phyloP scores from a whole-genome alignment of 2,797 vertebrate species.

The Microctenopoma steveboyesi region DNA sequence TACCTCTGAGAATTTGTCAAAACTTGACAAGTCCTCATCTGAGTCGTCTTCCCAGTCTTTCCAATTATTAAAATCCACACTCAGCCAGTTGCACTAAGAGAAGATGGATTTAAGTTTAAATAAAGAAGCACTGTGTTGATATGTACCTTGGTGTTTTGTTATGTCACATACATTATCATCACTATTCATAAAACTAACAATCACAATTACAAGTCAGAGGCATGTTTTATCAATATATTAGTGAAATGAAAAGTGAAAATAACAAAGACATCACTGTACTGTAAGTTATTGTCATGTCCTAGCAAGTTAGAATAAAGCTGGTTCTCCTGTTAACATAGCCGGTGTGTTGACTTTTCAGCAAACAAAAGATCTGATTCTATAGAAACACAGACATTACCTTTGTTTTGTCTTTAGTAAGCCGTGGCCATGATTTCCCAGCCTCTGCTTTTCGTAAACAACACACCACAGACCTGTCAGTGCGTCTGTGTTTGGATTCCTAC shows the following conservation, averaged over 20 bases:
- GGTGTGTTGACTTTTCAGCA: too few species aligned
- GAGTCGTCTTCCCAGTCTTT: constrained; percentile 99
- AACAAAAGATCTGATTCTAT: too few species aligned
- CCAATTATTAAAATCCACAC: constrained; percentile 98
- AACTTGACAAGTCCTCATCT: constrained; percentile 96
- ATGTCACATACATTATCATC: not conserved
- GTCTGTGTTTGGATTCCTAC: constrained; percentile 95
- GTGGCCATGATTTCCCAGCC: constrained; percentile 92
- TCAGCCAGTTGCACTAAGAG: constrained; percentile 93
- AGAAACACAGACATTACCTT: constrained; percentile 81
- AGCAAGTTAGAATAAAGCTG: too few species aligned
- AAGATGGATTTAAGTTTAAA: constrained; percentile 17
- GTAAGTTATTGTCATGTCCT: too few species aligned
- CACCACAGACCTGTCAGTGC: constrained; percentile 95
- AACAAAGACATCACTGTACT: too few species aligned
- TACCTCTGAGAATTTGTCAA: constrained; percentile 97
- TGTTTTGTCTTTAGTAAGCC: constrained; percentile 95
- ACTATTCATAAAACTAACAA: not conserved
- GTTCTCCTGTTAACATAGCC: too few species aligned
- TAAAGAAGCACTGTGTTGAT: not conserved
- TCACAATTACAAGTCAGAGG: not conserved
- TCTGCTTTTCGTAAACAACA: constrained; percentile 98
- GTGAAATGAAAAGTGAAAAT: too few species aligned
- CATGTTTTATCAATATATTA: not conserved
- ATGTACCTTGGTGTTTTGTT: not conserved